Evolutionary conservation across 1,140 invertebrate species (phyloP).

Genomic region (Rhyzopertha dominica): DNA sequence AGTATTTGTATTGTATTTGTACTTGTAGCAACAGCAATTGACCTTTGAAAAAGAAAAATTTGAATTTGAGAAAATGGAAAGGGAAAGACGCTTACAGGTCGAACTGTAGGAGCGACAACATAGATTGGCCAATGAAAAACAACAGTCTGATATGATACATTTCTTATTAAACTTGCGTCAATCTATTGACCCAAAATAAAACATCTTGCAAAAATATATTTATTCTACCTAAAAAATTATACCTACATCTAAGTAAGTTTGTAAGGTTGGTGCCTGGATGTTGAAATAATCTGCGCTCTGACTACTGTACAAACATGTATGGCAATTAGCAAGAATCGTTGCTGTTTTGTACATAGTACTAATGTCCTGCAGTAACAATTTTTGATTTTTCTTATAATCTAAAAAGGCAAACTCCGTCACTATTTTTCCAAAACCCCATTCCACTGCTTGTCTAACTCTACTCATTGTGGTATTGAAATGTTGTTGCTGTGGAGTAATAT

Average conservation of each 20-base stretch:
- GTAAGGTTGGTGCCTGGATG: constrained; percentile 15
- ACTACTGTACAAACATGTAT: constrained; percentile 26
- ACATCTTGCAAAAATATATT: too few species aligned
- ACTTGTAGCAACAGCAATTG: too few species aligned
- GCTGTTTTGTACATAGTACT: constrained; percentile 16
- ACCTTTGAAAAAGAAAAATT: too few species aligned
- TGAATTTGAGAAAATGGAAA: too few species aligned
- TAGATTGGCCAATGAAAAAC: too few species aligned
- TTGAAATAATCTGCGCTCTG: constrained; percentile 20
- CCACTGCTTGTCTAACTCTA: constrained; percentile 16
- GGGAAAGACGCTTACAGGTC: too few species aligned
- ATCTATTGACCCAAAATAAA: too few species aligned
- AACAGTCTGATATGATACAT: too few species aligned
- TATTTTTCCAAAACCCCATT: constrained; percentile 29
- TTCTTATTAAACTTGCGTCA: too few species aligned
- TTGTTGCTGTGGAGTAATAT: constrained; percentile 6
- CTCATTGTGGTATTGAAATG: constrained; percentile 21
- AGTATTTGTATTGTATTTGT: too few species aligned
- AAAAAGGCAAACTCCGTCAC: constrained; percentile 20
- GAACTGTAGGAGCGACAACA: too few species aligned
- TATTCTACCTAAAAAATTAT: too few species aligned
- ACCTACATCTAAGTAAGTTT: constrained; percentile 21
- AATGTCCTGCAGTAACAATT: constrained; percentile 24
- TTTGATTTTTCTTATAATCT: constrained; percentile 29
- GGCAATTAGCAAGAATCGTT: constrained; percentile 21